Evolutionary conservation across 2,888 invertebrate genomes (phyloP).

Genomic region (Dascillus cervinus): DNA sequence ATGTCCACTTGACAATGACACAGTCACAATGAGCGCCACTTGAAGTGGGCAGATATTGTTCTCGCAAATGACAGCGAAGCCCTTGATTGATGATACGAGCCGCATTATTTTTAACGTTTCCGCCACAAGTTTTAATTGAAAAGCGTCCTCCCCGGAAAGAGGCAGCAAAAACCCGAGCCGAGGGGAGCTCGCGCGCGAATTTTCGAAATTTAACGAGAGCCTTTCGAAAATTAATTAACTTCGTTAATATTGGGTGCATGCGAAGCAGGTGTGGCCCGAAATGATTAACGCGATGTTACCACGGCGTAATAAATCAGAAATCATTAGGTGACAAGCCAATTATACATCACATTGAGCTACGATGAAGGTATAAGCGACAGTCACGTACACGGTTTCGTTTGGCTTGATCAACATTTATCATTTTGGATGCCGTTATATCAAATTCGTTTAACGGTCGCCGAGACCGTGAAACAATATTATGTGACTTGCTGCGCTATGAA

Average conservation of each 20-base stretch:
- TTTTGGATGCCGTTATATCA: too few species aligned
- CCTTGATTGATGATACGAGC: slow-evolving; percentile 25
- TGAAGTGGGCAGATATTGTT: slow-evolving; percentile 26
- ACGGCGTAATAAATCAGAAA: slow-evolving; percentile 31
- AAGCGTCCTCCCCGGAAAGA: slow-evolving; percentile 16
- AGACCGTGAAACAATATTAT: too few species aligned
- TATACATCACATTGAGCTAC: slow-evolving; percentile 25
- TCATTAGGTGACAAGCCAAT: slow-evolving; percentile 34
- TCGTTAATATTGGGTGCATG: slow-evolving; percentile 6
- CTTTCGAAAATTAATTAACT: too few species aligned
- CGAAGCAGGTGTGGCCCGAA: slow-evolving; percentile 25
- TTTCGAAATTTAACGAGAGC: too few species aligned
- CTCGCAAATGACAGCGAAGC: slow-evolving; percentile 22
- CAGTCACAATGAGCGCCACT: slow-evolving; percentile 23
- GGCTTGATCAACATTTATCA: slow-evolving; percentile 25
- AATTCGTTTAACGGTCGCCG: too few species aligned
- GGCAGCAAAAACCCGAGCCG: too few species aligned
- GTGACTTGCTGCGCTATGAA: too few species aligned
- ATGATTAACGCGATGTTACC: slow-evolving; percentile 27
- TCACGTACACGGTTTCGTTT: slow-evolving; percentile 26
- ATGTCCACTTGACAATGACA: slow-evolving; percentile 22
- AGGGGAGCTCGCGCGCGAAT: too few species aligned
- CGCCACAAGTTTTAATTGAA: slow-evolving; percentile 19
- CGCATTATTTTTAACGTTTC: slow-evolving; percentile 22
- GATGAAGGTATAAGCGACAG: slow-evolving; percentile 27